A percentile compares a stretch with the other conserved stretches of the same genome.
phyloP scores from a whole-genome alignment of 2,113 vertebrate species.

The Garra rufa region DNA sequence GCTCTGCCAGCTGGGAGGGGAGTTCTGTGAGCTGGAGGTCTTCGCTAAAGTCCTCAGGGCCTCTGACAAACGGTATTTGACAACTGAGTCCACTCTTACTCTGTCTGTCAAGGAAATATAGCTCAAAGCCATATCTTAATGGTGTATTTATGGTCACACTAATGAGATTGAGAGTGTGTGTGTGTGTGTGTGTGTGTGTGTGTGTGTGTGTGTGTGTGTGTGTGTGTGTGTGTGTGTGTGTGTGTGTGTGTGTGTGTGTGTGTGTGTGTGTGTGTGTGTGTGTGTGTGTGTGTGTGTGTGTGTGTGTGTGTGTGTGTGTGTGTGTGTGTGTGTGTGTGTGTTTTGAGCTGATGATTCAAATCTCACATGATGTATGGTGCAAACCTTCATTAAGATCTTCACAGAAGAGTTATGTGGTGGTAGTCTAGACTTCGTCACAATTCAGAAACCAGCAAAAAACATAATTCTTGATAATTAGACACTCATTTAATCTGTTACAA shows the following conservation, averaged over 20 bases:
- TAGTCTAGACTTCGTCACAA: neutral
- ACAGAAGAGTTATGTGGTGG: neutral
- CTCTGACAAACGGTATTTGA: conserved; percentile 94
- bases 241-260: neutral
- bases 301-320: neutral
- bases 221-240: neutral
- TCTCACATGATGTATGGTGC: conserved; percentile 17
- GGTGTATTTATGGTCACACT: neutral
- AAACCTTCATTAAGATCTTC: neutral
- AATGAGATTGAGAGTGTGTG: neutral
- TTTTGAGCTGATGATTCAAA: conserved; percentile 12
- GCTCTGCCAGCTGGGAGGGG: conserved; percentile 96
- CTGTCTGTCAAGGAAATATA: neutral
- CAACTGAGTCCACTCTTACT: neutral
- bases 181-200: neutral
- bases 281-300: neutral
- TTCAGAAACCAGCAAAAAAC: neutral
- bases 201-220: neutral
- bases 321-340: neutral
- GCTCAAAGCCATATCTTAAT: neutral
- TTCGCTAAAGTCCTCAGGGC: conserved; percentile 98
- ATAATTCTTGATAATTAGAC: no score
- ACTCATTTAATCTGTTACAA: no score
- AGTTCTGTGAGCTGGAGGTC: conserved; percentile 99
- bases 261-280: neutral